These are phyloP conservation scores for Alligator mississippiensis DNA, from an alignment of 2,113 vertebrate genomes.

Conservation along the genomic window DNA sequence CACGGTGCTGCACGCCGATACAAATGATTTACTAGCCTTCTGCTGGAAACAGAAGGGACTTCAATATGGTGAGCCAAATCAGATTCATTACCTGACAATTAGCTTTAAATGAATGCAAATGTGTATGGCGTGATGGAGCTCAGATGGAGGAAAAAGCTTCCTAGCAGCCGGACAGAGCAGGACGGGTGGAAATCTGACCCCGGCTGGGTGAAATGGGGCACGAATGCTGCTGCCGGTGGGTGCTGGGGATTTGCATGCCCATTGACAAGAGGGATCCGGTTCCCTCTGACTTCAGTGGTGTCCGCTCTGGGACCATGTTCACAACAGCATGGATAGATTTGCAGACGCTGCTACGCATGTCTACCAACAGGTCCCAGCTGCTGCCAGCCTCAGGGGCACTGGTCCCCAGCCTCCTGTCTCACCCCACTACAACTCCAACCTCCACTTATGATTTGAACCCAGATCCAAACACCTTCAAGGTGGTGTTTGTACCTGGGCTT, in stretches of 20 bases:
- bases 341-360: too few relatives aligned
- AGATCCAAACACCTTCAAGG: not conserved
- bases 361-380: not conserved
- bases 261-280: too few relatives aligned
- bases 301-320: too few relatives aligned
- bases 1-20: constrained; percentile 57
- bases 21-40: constrained; percentile 67
- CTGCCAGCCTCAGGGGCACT: not conserved
- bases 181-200: not conserved
- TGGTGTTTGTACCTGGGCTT: not conserved
- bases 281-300: not conserved
- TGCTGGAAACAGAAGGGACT: constrained; percentile 54
- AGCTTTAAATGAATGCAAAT: constrained; percentile 75
- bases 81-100: constrained; percentile 77
- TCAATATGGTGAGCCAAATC: constrained; percentile 69
- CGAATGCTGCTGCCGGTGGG: not conserved
- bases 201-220: not conserved
- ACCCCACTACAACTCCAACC: not conserved
- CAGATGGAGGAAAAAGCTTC: constrained; percentile 17
- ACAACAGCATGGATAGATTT: too few relatives aligned
- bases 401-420: not conserved
- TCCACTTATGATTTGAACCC: not conserved
- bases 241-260: not conserved
- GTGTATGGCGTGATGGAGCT: constrained; percentile 44
- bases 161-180: constrained; percentile 49